Conservation (phyloP, 2,113 vertebrate genomes). For the Taurulus bubalis region DNA sequence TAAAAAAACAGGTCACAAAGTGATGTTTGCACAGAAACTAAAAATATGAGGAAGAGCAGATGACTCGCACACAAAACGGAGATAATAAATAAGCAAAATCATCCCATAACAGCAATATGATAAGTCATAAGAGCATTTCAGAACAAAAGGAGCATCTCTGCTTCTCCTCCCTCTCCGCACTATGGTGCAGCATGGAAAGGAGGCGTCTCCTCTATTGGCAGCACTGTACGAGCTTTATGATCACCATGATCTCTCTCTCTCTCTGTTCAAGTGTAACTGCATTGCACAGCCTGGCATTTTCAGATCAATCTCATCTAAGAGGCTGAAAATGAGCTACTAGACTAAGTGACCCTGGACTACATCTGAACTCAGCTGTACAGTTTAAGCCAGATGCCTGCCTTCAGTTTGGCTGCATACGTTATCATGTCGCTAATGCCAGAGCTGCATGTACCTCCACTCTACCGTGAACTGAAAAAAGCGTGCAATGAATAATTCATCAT, state of each 20-base stretch:
- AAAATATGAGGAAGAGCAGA: not conserved
- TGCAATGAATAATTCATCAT: conserved; percentile 77
- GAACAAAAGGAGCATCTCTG: not conserved
- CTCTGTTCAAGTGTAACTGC: conserved; percentile 40
- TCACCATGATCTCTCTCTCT: not conserved
- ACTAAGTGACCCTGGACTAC: conserved; percentile 36
- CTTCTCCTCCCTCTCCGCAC: not conserved
- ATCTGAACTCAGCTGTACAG: conserved; percentile 36
- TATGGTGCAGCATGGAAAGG: conserved; percentile 18
- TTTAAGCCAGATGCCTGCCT: conserved; percentile 37
- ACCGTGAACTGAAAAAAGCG: conserved; percentile 67
- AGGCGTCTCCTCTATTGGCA: conserved; percentile 14
- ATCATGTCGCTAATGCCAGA: conserved; percentile 11
- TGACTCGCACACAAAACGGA: not conserved
- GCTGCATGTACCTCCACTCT: conserved; percentile 50
- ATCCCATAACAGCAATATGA: not conserved
- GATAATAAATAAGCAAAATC: not conserved
- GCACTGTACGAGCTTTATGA: conserved; percentile 19
- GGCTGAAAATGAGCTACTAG: conserved; percentile 43
- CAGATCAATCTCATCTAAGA: conserved; percentile 21
- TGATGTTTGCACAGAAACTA: not conserved
- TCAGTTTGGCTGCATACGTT: conserved; percentile 8
- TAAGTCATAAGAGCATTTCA: conserved; percentile 5
- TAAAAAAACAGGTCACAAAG: not conserved
- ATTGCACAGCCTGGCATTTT: conserved; percentile 46